Percentiles rank a stretch among this genome's conserved stretches.
These are phyloP conservation scores for Meloidogyne exigua DNA, from an alignment of 1,140 invertebrate genomes.

Conservation along the genomic window DNA sequence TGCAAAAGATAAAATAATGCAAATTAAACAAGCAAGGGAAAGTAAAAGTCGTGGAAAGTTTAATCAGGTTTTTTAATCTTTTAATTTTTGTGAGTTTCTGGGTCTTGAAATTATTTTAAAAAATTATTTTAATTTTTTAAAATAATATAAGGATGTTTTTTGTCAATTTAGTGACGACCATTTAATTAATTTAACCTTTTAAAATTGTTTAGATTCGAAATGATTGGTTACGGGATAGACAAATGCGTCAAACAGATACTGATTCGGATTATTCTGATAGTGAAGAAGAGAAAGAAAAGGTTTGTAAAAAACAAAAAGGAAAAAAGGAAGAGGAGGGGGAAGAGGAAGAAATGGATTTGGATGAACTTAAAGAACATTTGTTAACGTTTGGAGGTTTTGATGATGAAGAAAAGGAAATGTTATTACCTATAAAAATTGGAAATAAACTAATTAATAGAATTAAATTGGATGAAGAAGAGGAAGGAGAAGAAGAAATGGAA, in stretches of 20 bases:
- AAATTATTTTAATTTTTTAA: not conserved
- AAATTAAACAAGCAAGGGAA: conserved; percentile 1
- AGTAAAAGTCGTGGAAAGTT: not conserved
- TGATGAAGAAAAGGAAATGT: conserved; percentile 47
- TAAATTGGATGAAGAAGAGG: conserved; percentile 41
- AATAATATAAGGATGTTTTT: not conserved
- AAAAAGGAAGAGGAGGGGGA: conserved; percentile 11
- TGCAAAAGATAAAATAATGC: conserved; percentile 9
- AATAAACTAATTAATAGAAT: conserved; percentile 48
- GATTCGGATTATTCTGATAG: not conserved
- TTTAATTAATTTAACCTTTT: not conserved
- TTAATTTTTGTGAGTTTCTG: not conserved
- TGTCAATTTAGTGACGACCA: not conserved
- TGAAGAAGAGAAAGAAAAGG: conserved; percentile 22
- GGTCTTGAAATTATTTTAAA: not conserved
- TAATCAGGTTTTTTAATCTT: not conserved
- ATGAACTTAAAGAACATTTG: conserved; percentile 36
- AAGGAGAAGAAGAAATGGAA: conserved; percentile 38
- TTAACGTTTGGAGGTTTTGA: conserved; percentile 39
- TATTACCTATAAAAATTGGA: conserved; percentile 54
- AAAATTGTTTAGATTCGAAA: conserved; percentile 12
- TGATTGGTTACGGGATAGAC: conserved; percentile 14
- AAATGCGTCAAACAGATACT: not conserved
- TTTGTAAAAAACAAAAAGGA: not conserved
- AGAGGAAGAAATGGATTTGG: conserved; percentile 35